Conservation (phyloP, 2,888 invertebrate genomes). For the Coleophora deauratella region DNA sequence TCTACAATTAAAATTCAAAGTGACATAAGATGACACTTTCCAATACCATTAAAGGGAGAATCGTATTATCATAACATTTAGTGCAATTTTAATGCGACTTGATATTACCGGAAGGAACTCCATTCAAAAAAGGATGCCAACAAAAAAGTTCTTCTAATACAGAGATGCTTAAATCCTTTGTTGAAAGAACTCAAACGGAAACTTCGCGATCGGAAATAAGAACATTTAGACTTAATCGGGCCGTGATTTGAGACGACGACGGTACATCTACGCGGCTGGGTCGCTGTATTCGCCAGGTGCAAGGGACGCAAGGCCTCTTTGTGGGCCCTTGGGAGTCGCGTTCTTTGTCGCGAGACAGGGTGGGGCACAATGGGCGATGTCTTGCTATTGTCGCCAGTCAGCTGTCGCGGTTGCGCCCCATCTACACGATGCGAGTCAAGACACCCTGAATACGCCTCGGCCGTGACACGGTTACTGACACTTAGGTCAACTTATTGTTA, state of each 20-base stretch:
- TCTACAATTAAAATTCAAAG: neutral
- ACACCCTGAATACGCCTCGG: conserved; percentile 23
- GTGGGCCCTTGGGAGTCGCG: conserved; percentile 14
- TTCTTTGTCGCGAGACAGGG: no score
- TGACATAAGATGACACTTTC: neutral
- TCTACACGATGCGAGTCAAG: conserved; percentile 18
- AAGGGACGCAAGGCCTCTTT: conserved; percentile 70
- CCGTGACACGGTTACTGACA: conserved; percentile 7
- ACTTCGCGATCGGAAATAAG: conserved; percentile 3
- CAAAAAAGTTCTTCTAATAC: conserved; percentile 12
- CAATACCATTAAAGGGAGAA: neutral
- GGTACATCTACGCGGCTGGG: conserved; percentile 31
- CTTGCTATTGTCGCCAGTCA: conserved; percentile 53
- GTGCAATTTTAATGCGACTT: no score
- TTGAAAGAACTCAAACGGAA: conserved; percentile 38
- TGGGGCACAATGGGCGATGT: no score
- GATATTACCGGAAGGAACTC: no score
- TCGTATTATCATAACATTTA: neutral
- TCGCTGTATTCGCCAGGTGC: conserved; percentile 25
- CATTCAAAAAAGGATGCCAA: neutral
- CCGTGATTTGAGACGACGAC: conserved; percentile 42
- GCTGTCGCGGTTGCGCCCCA: conserved; percentile 57
- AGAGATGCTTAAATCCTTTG: conserved; percentile 3
- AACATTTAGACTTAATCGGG: neutral
- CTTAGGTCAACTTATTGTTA: no score